phyloP scores from a whole-genome alignment of 2,113 vertebrate genomes.

The Ibidorhyncha struthersii region DNA sequence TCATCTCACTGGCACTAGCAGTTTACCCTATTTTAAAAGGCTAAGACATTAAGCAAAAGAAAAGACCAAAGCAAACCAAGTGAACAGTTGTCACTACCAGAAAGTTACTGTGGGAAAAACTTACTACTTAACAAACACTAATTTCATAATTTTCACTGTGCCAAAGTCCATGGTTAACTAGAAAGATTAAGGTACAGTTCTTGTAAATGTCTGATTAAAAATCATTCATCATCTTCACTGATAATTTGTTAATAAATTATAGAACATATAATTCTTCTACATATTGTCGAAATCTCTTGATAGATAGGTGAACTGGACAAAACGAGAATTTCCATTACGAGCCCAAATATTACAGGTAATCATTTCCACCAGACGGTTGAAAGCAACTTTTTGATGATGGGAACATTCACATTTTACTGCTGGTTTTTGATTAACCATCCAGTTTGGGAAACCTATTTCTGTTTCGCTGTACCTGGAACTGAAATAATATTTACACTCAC shows the following conservation, averaged over 20 bases:
- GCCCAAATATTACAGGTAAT: background rate
- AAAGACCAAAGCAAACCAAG: background rate
- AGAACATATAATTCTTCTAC: background rate
- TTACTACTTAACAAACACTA: background rate
- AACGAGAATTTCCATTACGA: background rate
- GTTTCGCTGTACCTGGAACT: background rate
- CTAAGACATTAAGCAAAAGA: background rate
- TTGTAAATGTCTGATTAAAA: background rate
- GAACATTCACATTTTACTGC: background rate
- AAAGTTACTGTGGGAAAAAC: background rate
- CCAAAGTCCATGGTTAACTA: background rate
- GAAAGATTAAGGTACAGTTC: background rate
- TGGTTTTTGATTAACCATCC: background rate
- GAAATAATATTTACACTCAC: slow-evolving; percentile 50
- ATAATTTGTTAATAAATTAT: background rate
- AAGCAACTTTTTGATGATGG: background rate
- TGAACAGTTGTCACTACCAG: background rate
- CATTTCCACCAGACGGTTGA: background rate
- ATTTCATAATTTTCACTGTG: background rate
- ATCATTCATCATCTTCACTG: background rate
- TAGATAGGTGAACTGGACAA: background rate
- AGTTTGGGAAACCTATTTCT: slow-evolving; percentile 18
- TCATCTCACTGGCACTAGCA: background rate
- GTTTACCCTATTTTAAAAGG: background rate
- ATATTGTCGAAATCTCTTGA: background rate